Percentiles rank a stretch among this genome's conserved stretches.
phyloP scores from a whole-genome alignment of 2,888 invertebrate genomes.

The Erannis defoliaria region DNA sequence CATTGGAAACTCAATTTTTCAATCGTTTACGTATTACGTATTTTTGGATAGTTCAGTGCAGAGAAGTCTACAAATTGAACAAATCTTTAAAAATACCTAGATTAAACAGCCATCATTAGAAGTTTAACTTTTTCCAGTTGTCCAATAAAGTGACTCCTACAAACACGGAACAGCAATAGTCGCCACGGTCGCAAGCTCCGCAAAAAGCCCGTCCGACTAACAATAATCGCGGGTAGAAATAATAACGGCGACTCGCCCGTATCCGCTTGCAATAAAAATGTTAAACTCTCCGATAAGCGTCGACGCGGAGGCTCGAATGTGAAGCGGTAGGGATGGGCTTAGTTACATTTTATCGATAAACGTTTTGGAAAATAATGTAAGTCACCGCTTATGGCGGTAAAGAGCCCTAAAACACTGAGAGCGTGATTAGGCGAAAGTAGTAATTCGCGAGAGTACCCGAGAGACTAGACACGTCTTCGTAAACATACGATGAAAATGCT shows the following conservation, averaged over 20 bases:
- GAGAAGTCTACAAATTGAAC: no score
- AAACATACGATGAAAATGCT: no score
- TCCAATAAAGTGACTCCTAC: not conserved
- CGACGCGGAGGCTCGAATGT: slow-evolving; percentile 79
- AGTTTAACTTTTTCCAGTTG: not conserved
- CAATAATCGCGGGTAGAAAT: slow-evolving; percentile 84
- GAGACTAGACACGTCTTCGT: no score
- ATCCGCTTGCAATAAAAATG: slow-evolving; percentile 86
- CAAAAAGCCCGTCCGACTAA: slow-evolving; percentile 56
- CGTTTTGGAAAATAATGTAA: not conserved
- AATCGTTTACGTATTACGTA: no score
- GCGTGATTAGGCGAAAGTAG: no score
- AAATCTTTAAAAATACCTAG: no score
- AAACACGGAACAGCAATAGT: slow-evolving; percentile 5
- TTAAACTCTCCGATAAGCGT: slow-evolving; percentile 85
- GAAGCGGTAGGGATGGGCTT: slow-evolving; percentile 61
- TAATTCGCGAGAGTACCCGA: no score
- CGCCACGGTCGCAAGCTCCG: slow-evolving; percentile 9
- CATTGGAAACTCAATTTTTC: no score
- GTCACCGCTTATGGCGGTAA: no score
- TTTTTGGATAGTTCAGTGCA: no score
- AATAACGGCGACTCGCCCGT: slow-evolving; percentile 82
- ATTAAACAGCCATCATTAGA: no score
- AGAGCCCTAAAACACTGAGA: not conserved
- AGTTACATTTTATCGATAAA: slow-evolving; percentile 28